Conservation (phyloP, 2,888 invertebrate genomes). For the Buathra laborator region DNA sequence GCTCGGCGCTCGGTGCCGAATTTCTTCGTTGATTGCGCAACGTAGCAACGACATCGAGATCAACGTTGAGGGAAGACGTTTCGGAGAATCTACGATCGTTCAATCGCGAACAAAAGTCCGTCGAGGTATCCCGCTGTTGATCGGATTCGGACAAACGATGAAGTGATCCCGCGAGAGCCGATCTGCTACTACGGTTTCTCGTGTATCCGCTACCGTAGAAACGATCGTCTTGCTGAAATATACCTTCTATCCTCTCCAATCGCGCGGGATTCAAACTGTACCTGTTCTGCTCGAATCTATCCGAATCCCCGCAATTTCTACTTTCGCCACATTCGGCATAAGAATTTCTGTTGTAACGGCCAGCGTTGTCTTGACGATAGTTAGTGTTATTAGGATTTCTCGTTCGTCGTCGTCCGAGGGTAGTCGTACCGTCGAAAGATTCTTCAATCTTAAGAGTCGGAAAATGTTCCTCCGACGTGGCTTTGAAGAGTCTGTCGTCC, state of each 20-base stretch:
- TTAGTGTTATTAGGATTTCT: slow-evolving; percentile 70
- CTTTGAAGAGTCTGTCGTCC: slow-evolving; percentile 87
- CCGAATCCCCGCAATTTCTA: slow-evolving; percentile 61
- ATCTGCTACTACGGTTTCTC: slow-evolving; percentile 25
- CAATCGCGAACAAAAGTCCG: slow-evolving; percentile 66
- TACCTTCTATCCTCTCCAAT: slow-evolving; percentile 78
- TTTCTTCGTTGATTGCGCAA: slow-evolving; percentile 78
- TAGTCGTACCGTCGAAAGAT: slow-evolving; percentile 81
- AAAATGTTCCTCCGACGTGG: slow-evolving; percentile 88
- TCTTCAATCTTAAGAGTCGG: slow-evolving; percentile 81
- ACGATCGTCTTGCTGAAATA: slow-evolving; percentile 73
- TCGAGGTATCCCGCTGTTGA: slow-evolving; percentile 66
- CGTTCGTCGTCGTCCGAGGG: slow-evolving; percentile 80
- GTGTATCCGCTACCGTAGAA: slow-evolving; percentile 73
- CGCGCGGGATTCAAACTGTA: slow-evolving; percentile 76
- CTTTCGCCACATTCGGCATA: slow-evolving; percentile 77
- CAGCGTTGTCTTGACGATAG: slow-evolving; percentile 63
- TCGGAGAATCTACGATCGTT: slow-evolving; percentile 76
- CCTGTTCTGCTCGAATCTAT: slow-evolving; percentile 77
- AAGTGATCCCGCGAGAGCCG: slow-evolving; percentile 17
- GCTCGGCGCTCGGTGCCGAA: slow-evolving; percentile 81
- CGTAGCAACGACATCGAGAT: slow-evolving; percentile 75
- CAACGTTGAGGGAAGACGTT: slow-evolving; percentile 70
- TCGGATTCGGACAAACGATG: slow-evolving; percentile 49
- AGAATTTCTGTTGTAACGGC: slow-evolving; percentile 76